Conservation (phyloP, 2,888 invertebrate genomes). For the Drosophila ustulata region DNA sequence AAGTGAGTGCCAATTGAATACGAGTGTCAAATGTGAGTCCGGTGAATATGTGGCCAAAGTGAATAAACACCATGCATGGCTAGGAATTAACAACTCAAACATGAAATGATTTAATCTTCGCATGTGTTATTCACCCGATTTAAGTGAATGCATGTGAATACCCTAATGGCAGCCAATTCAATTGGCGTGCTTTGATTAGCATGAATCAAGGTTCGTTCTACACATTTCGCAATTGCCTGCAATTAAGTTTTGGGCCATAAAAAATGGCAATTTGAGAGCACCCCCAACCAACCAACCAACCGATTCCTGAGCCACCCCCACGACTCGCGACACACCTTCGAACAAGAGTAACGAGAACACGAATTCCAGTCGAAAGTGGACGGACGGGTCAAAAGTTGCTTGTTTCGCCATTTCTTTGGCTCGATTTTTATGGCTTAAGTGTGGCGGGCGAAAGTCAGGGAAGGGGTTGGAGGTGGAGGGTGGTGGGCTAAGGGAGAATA, state of each 20-base stretch:
- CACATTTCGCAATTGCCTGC: constrained; percentile 36
- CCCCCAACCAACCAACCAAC: neutral
- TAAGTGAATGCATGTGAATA: constrained; percentile 25
- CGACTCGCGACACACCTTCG: constrained; percentile 9
- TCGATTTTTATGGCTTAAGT: constrained; percentile 78
- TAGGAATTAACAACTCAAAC: neutral
- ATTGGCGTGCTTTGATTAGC: constrained; percentile 30
- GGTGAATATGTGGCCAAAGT: neutral
- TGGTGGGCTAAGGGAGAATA: neutral
- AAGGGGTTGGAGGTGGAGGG: neutral
- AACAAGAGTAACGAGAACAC: neutral
- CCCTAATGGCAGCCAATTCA: constrained; percentile 22
- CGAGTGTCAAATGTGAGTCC: neutral
- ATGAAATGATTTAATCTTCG: neutral
- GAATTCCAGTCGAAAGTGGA: constrained; percentile 24
- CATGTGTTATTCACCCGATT: neutral
- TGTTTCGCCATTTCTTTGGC: constrained; percentile 22
- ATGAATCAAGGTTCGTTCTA: constrained; percentile 25
- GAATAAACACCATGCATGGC: constrained; percentile 1
- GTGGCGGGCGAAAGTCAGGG: constrained; percentile 29
- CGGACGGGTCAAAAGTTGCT: constrained; percentile 33
- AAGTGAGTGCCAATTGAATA: constrained; percentile 3
- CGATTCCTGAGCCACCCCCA: neutral
- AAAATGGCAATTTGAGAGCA: neutral
- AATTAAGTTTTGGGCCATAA: constrained; percentile 38